Base-by-base conservation (phyloP, 2,797 vertebrate genomes). In the Delichon dasypus region DNA sequence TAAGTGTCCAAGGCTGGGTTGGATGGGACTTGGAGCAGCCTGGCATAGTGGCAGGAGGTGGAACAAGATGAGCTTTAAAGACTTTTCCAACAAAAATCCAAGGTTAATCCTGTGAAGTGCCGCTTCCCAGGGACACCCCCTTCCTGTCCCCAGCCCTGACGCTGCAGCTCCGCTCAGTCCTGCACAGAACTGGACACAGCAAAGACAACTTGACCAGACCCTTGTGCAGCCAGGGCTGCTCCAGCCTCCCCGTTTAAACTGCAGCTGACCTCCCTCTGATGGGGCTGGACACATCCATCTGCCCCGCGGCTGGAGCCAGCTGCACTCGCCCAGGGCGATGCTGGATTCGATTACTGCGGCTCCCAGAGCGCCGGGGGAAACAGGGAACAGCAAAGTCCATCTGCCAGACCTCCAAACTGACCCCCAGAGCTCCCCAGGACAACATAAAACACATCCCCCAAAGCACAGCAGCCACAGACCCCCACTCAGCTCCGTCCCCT, bases 201-300 rank as follows among this genome's bases (percentile, higher is more conserved):
- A 21, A 44, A 47, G 5, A 2, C 48, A 57, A 40, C 65, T 80
- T 55, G 2, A 11, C 11, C 34, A 53, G 78, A 47, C 6, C 68
- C 88, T 64, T 48, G 60, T 11, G 64, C 71, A 38, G 71, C 5
- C 11, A 86, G 71, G 62, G 47, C 48, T 74, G 25, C 88, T 81
- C 1, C 4, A 53, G 27, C 38, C 44, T 65, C 29, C 7, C 42
- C 8, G 23, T 51, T 74, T 65, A 83, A 92, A 89, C 72, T 83
- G 93, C 85, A 54, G 82, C 88, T 96, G 96, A 89, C 93, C 93
- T 87, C 78, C 4, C n/a, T 1, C 19, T 83, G 20, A 38, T 34
- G 86, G 89, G 6, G 81, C 58, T 81, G 13, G 12, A 70, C 89
- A 47, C 36, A 74, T 93, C 91, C 94, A 80, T 88, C 75, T 94